A percentile compares a stretch with the other conserved stretches of the same genome.
phyloP scores from a whole-genome alignment of 2,888 invertebrate genomes.

The Archips crataeganus region DNA sequence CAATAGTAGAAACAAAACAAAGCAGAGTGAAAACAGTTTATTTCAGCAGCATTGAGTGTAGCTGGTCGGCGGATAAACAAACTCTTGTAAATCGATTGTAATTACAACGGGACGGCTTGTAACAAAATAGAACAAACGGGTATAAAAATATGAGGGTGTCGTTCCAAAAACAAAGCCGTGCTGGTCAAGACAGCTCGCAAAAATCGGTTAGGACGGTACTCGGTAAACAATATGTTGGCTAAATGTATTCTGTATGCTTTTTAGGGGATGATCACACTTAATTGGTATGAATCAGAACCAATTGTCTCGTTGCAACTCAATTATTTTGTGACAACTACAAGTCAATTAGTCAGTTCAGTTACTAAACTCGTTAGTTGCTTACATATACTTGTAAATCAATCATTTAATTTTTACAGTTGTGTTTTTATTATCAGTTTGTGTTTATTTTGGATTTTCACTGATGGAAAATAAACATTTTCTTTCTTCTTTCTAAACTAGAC shows the following conservation, averaged over 20 bases:
- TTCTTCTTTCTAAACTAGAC: background rate
- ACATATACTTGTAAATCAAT: too few relatives aligned
- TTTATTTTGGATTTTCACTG: too few relatives aligned
- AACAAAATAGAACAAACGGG: conserved; percentile 63
- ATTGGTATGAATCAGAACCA: conserved; percentile 29
- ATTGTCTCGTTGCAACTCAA: conserved; percentile 19
- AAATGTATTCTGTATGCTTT: conserved; percentile 27
- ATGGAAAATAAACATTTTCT: too few relatives aligned
- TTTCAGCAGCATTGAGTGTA: conserved; percentile 26
- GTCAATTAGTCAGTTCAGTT: background rate
- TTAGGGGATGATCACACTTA: conserved; percentile 33
- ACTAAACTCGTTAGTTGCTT: background rate
- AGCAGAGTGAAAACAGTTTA: conserved; percentile 40
- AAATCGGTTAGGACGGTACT: conserved; percentile 28
- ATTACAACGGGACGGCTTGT: conserved; percentile 66
- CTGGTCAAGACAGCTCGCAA: conserved; percentile 37
- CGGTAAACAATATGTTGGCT: conserved; percentile 26
- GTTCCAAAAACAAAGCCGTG: conserved; percentile 59
- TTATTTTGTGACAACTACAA: conserved; percentile 16
- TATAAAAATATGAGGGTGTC: conserved; percentile 66
- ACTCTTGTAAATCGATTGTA: conserved; percentile 62
- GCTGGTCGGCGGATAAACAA: conserved; percentile 25
- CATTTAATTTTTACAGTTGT: too few relatives aligned
- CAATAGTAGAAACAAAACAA: conserved; percentile 39
- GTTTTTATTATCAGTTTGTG: too few relatives aligned